Base-by-base conservation (phyloP, 2,113 vertebrate species). In the Brienomyrus longianalis region DNA sequence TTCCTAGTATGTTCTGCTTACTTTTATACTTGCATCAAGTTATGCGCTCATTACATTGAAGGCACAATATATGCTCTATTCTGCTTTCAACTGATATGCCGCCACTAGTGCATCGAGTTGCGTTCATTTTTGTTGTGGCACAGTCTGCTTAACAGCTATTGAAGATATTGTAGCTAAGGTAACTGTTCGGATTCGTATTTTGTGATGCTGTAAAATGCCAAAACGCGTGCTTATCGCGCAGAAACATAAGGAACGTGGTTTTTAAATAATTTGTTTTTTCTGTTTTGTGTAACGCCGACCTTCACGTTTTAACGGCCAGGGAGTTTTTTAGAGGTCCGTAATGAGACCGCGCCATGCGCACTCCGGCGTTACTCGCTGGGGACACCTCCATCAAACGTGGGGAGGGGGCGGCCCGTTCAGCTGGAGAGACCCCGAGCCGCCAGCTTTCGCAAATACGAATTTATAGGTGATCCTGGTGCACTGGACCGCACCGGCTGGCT, bases 81-180 rank as follows among this genome's bases (percentile, higher is more conserved):
- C 15, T 8, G 35, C 59, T 45, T 5, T n/a, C 52, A 66, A 13
- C 5, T n/a, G 21, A 47, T n/a, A 62, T 35, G 35, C 5, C n/a
- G 87, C 39, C 52, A 66, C 17, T 31, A 86, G 56, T 45, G 35
- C 54, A 5, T 21, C 39, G 87, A 66, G 15, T 45, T 15, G 83
- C 47, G 27, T 62, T 47, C 89, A 90, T 90, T 48, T 90, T 90
- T 70, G 89, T 90, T 90, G 89, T 90, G 89, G 89, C 89, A 39
- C 31, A 51, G 51, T 52, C 51, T 87, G 85, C 10, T 39, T 54
- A 35, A 51, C 87, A 35, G 39, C 54, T 45, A 11, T 31, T 10
- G 19, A n/a, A n/a, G 21, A 84, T 84, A 47, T 48, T 48, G 45
- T 48, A 23, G 23, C 23, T 48, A 84, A 84, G 15, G 45, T 1